Evolutionary conservation across 2,113 vertebrate genomes (phyloP).

Genomic region (Chloropsis cyanopogon): DNA sequence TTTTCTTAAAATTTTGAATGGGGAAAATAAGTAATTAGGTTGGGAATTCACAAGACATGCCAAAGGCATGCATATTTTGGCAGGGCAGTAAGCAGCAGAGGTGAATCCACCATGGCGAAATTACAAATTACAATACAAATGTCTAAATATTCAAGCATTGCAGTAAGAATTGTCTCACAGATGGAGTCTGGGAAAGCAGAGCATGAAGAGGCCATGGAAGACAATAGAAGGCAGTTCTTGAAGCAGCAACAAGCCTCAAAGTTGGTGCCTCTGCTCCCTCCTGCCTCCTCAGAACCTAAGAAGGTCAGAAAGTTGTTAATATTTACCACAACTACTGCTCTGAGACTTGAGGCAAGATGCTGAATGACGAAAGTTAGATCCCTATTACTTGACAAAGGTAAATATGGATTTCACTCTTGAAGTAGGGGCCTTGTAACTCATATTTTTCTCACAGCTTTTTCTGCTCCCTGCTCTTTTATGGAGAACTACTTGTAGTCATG

Average conservation of each 20-base stretch:
- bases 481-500: neutral
- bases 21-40: neutral
- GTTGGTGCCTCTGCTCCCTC: neutral
- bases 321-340: neutral
- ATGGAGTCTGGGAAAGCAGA: neutral
- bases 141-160: neutral
- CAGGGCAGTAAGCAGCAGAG: neutral
- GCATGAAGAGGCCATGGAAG: neutral
- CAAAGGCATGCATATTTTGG: neutral
- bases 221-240: neutral
- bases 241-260: neutral
- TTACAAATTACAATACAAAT: neutral
- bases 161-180: neutral
- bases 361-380: neutral
- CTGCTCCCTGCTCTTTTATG: neutral
- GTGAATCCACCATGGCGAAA: neutral
- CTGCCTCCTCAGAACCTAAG: neutral
- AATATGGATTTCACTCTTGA: neutral
- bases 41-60: neutral
- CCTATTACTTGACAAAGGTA: neutral
- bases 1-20: neutral
- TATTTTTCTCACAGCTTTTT: neutral
- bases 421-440: neutral
- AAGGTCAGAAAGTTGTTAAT: neutral
- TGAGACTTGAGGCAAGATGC: neutral